Evolutionary conservation across 2,888 invertebrate species (phyloP), one percentile per base, ranked within the genome.

Genomic region (Chaitophorus viminalis): DNA sequence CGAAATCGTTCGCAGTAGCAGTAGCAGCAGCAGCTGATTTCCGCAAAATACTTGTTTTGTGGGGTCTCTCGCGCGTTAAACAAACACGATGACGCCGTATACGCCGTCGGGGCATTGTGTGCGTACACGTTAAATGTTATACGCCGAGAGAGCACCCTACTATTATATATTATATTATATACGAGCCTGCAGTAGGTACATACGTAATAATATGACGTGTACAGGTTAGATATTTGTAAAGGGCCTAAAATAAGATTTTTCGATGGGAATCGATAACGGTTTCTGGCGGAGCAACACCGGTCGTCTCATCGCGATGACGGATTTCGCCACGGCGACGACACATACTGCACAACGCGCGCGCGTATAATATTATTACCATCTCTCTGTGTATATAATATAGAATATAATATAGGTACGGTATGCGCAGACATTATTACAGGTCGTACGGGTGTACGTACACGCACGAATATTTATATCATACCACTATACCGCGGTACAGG

Each of bases 231-330:
- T 18, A 18, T 29, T 52, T 21, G 25, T 68, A 68, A 68, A 68
- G 68, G 68, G 29, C 68, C 68, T 11, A n/a, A n/a, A 60, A 18
- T 6, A 8, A n/a, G 76, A 46, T 76, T 46, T 11, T 76, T 33
- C 76, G 76, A 76, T 46, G 76, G 46, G 76, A 76, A 76, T 76
- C 76, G 76, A 76, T 82, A 82, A 72, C 82, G 70, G 82, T 72
- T 82, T 82, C 46, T 31, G n/a, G 60, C 54, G 25, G 60, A 6
- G 60, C 0, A 31, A 8, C 60, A 54, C 54, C n/a, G n/a, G n/a
- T n/a, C n/a, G n/a, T n/a, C n/a, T n/a, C n/a, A 60, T 25, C 60
- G 60, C 60, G 60, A 2, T 2, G 17, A 17, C n/a, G n/a, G 52
- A 52, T 17, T 52, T 14, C 8, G 11, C 52, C 54, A 3, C 60